Evolutionary conservation across 2,888 invertebrate species (phyloP), one percentile per base, ranked within the genome.

Genomic region (Celastrina argiolus): DNA sequence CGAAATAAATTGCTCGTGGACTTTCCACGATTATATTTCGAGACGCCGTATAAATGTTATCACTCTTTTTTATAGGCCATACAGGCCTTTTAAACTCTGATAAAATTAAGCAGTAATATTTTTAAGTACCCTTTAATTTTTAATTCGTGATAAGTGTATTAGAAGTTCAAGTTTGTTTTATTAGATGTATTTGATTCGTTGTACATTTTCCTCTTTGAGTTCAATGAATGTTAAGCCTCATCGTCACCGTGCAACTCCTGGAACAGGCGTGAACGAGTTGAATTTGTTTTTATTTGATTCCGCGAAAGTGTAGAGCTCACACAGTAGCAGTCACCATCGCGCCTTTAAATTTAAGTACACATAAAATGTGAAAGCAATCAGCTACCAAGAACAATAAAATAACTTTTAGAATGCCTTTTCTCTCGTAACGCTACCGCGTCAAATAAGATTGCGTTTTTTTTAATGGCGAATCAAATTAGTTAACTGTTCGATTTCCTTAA

Each of bases 1-100:
- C 22, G 2, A 39, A 61, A 39, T 61, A 61, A 61, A 61, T 61
- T 61, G 61, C 61, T 36, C 16, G 6, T 31, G 8, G n/a, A 58
- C 18, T 59, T 34, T 51, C 51, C n/a, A 51, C 51, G 22, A 51
- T 51, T 51, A 51, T 3, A 31, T 18, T 18, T 16, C 16, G 4
- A 59, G 16, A 34, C 59, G 34, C n/a, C 14, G 51, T 51, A 26
- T 12, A 22, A 10, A 51, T 45, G 8, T 45, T 45, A 45, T 45
- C 10, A 2, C n/a, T 2, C 3, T 59, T 59, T 34, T 59, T 34
- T 34, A 18, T 34, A 12, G 10, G 16, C 10, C 10, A 10, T 59
- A 22, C 5, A n/a, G 51, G 22, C 51, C 51, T 51, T 51, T 26
- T 51, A 22, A 51, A 22, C 14, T 14, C 12, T 26, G 22, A 26